These are phyloP conservation scores for Pterostichus madidus DNA, from an alignment of 2,888 invertebrate genomes.

Conservation along the genomic window DNA sequence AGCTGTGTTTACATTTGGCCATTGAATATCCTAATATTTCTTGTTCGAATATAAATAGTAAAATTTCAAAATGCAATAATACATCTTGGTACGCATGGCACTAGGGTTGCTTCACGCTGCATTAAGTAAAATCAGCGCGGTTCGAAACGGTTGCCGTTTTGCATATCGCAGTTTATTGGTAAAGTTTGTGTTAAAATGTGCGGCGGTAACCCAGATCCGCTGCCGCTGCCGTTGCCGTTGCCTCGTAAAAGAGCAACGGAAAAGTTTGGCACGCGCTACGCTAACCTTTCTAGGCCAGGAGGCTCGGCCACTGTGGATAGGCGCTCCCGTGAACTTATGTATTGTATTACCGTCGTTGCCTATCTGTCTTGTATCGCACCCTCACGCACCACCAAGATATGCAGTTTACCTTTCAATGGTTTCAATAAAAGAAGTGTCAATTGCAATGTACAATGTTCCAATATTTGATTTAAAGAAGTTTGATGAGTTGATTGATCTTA, in stretches of 20 bases:
- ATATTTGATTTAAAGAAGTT: no score
- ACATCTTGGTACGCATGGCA: neutral
- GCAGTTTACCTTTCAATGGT: no score
- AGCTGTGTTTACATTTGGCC: no score
- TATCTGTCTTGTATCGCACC: slow-evolving; percentile 11
- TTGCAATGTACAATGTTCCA: no score
- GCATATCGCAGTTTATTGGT: slow-evolving; percentile 58
- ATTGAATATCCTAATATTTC: no score
- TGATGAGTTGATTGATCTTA: no score
- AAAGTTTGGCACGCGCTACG: slow-evolving; percentile 51
- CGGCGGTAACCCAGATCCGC: slow-evolving; percentile 56
- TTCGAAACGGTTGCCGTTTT: slow-evolving; percentile 21
- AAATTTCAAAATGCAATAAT: slow-evolving; percentile 13
- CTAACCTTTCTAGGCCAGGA: slow-evolving; percentile 43
- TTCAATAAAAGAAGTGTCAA: no score
- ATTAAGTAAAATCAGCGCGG: slow-evolving; percentile 31
- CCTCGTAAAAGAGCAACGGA: slow-evolving; percentile 52
- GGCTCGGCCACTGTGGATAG: neutral
- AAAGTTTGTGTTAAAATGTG: slow-evolving; percentile 57
- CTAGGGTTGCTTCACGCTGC: slow-evolving; percentile 39
- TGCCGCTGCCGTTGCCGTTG: neutral
- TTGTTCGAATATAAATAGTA: neutral
- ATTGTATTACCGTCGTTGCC: slow-evolving; percentile 49
- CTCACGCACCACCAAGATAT: neutral
- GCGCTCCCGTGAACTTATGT: slow-evolving; percentile 48